Evolutionary conservation across 2,888 invertebrate genomes (phyloP), one percentile per base, ranked within the genome.

Genomic region (Agrochola lota): DNA sequence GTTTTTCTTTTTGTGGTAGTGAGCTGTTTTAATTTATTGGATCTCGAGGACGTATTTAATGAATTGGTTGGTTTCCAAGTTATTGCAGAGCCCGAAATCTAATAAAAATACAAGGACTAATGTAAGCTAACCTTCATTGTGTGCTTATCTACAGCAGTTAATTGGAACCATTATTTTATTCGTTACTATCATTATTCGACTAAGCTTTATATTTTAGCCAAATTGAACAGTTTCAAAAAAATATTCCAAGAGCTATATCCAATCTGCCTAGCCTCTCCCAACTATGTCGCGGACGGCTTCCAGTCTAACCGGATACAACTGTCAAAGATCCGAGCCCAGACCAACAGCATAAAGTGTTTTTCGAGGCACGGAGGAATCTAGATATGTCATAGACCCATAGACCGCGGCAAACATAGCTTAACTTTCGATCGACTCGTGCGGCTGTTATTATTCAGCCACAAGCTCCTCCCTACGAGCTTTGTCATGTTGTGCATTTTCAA

Each of bases 1-100:
- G 40, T 11, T 57, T 82, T 83, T 64, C 67, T 40, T 78, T 80
- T 74, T 60, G 52, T 20, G 15, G 4, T 59, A 8, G 55, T 69
- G 8, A 26, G 35, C 20, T 9, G n/a, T 49, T 77, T 49, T 60
- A 35, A 20, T 60, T 17, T 35, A 35, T n/a, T 69, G 11, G n/a
- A 55, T n/a, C 12, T 59, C 20, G 59, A n/a, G 35, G 35, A 40
- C 7, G n/a, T n/a, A n/a, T 20, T 69, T 35, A 20, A 69, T 57
- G 11, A 15, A n/a, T 68, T 68, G 30, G 23, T 62, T 55, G 9
- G 46, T 17, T 63, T 71, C 7, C 15, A 69, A 4, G 11, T 40
- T 4, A 11, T 35, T 69, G 11, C n/a, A 7, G n/a, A 57, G 6
- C 35, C 4, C 17, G 17, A n/a, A 35, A 46, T 17, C 8, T 26